Base-by-base conservation (phyloP, 1,140 invertebrate species). In the Argopecten irradians region DNA sequence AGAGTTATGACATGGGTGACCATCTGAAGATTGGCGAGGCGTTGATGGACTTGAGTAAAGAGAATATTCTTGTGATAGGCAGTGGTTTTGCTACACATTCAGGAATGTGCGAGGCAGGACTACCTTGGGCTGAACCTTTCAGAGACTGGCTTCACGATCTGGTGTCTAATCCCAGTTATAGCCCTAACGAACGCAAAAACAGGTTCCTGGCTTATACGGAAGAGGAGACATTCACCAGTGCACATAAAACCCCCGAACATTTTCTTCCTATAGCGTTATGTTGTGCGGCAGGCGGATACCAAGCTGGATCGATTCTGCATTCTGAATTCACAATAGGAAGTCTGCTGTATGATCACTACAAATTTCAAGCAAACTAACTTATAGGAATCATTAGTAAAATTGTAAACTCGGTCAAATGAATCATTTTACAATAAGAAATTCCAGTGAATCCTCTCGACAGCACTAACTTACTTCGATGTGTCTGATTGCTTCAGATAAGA, bases 61-160 rank as follows among this genome's bases (percentile, higher is more conserved):
- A 93, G 33, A 89, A 89, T 28, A 87, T 93, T 8, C 88, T 93
- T 5, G 91, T 94, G 5, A 88, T 94, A 28, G 92, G 93, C 14
- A 93, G 92, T 87, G 93, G 93, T 2, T 92, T 92, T 55, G 91
- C 91, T 32, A 93, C 93, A 41, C 92, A 94, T 86, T 86, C 88
- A 22, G 92, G 92, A 34, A 46, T 89, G 35, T 28, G 85, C 16
- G 8, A 71, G 55, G 7, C 22, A 28, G 22, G 28, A 8, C 55
- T 71, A 28, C 55, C 55, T 16, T 92, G 91, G 90, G 87, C 85
- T 34, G 34, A 89, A 9, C 55, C 88, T 16, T 91, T 90, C 55
- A 86, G 90, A 84, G 34, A 86, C 7, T 93, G 91, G 92, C 89
- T 93, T 13, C 90, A 93, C 39, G 91, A 92, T 34, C 86, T 91